phyloP scores from a whole-genome alignment of 2,113 vertebrate genomes.

The Trinectes maculatus region DNA sequence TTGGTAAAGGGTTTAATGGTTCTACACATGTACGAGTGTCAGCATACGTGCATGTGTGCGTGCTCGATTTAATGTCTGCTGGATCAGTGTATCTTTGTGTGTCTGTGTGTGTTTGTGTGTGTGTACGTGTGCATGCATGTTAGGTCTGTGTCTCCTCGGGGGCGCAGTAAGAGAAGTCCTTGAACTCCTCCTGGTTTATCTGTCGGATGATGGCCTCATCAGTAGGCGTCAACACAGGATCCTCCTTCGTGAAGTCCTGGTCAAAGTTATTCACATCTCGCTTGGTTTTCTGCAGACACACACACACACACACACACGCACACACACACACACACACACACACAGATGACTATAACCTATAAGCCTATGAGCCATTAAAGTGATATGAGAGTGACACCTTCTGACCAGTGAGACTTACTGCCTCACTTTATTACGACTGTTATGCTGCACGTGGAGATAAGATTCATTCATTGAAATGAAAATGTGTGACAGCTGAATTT shows the following conservation, averaged over 20 bases:
- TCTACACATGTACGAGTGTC: constrained; percentile 9
- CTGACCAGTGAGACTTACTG: constrained; percentile 29
- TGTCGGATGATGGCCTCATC: constrained; percentile 97
- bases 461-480: no score
- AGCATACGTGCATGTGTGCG: constrained; percentile 33
- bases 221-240: constrained; percentile 93
- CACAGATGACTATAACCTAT: not conserved
- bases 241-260: constrained; percentile 99
- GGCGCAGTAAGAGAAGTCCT: constrained; percentile 97
- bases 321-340: constrained; percentile 15
- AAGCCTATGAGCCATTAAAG: not conserved
- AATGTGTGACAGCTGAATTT: no score
- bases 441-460: not conserved
- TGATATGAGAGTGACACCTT: constrained; percentile 44
- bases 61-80: constrained; percentile 28
- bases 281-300: constrained; percentile 93
- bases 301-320: constrained; percentile 11
- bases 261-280: constrained; percentile 99
- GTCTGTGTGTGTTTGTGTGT: constrained; percentile 37
- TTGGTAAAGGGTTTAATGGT: not conserved
- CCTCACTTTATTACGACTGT: not conserved
- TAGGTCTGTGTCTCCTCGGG: constrained; percentile 91
- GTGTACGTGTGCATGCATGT: constrained; percentile 56
- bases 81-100: constrained; percentile 31
- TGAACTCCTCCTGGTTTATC: constrained; percentile 99